phyloP scores from a whole-genome alignment of 2,113 vertebrate species.

The Rhinogobius similis region DNA sequence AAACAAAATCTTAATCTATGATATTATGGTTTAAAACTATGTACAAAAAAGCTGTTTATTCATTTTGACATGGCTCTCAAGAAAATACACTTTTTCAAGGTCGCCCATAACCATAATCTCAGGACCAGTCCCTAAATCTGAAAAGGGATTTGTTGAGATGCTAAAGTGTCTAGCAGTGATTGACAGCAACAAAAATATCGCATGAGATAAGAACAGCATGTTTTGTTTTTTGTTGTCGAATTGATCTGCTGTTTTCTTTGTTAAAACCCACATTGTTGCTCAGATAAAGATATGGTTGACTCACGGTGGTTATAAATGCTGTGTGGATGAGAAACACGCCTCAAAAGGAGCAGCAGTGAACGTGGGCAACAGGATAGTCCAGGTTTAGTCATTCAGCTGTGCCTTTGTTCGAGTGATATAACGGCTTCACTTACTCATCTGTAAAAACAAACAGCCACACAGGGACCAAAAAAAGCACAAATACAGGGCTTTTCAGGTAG shows the following conservation, averaged over 20 bases:
- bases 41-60: no score
- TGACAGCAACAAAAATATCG: background rate
- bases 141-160: background rate
- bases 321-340: background rate
- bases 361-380: background rate
- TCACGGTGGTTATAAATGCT: background rate
- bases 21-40: no score
- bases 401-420: constrained; percentile 7
- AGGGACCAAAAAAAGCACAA: background rate
- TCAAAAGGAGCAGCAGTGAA: background rate
- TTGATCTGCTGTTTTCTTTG: background rate
- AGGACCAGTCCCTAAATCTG: background rate
- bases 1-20: no score
- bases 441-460: background rate
- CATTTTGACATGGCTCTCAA: no score
- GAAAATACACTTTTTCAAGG: no score
- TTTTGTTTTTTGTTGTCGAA: background rate
- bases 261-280: background rate
- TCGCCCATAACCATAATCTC: background rate
- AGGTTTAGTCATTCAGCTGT: constrained; percentile 1
- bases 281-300: background rate
- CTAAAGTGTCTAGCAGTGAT: background rate
- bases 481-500: background rate
- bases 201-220: background rate
- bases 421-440: constrained; percentile 5